A percentile compares a stretch with the other conserved stretches of the same genome.
Evolutionary conservation across 1,140 invertebrate species (phyloP).

Genomic region (Ptiloglossa arizonensis): DNA sequence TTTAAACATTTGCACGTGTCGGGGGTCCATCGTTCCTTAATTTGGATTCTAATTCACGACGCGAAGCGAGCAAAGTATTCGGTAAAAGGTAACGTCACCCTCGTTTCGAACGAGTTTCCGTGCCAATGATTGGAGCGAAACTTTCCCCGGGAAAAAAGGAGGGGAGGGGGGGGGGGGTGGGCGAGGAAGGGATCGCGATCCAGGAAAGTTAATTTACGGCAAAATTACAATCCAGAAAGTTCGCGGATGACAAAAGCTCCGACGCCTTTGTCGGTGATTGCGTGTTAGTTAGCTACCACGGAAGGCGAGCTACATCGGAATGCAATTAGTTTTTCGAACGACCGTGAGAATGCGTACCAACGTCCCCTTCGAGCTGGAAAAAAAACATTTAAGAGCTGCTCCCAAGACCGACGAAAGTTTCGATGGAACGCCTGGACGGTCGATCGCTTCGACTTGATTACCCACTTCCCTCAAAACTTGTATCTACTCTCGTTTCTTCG

Average conservation of each 20-base stretch:
- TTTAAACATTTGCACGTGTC: too few relatives aligned
- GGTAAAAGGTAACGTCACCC: constrained; percentile 32
- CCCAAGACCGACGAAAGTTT: background rate
- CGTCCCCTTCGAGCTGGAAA: background rate
- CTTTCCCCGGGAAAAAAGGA: constrained; percentile 19
- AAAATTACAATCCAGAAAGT: constrained; percentile 51
- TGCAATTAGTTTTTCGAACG: constrained; percentile 58
- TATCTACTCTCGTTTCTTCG: background rate
- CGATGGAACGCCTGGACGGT: background rate
- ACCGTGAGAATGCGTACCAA: constrained; percentile 12
- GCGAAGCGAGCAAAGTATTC: constrained; percentile 6
- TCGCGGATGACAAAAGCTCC: constrained; percentile 28
- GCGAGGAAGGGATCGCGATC: constrained; percentile 27
- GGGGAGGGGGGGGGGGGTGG: too few relatives aligned
- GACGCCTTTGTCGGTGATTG: constrained; percentile 31
- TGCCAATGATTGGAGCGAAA: constrained; percentile 35
- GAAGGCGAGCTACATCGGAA: constrained; percentile 45
- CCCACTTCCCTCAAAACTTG: background rate
- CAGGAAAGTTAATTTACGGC: constrained; percentile 46
- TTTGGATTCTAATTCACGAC: background rate
- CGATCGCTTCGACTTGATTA: background rate
- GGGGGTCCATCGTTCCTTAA: background rate
- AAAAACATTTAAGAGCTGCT: constrained; percentile 26
- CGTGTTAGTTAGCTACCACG: constrained; percentile 48
- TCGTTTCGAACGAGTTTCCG: constrained; percentile 43